Evolutionary conservation across 2,888 invertebrate genomes (phyloP), one percentile per base, ranked within the genome.

Genomic region (Anorthoa munda): DNA sequence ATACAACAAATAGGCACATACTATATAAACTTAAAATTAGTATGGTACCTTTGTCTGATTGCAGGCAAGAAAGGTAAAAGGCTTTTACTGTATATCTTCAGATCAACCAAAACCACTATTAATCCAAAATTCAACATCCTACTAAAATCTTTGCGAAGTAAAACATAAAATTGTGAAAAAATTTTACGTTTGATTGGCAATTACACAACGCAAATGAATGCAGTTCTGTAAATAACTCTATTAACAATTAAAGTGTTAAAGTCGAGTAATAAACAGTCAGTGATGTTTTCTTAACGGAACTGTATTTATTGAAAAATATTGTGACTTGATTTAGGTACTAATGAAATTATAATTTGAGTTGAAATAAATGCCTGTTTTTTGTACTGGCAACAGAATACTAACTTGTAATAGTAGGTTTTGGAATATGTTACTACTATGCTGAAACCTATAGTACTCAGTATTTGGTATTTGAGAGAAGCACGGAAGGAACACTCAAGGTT

Each of bases 221-320:
- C 78, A 77, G 72, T 82, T 72, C 75, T 75, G 82, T 84, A 80
- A 86, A 85, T 83, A 86, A 84, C 78, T 82, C 63, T 69, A 75
- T 80, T 70, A 87, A 67, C 72, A 59, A 75, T 21, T 50, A 75
- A 75, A 83, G 82, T 79, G 79, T 81, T 64, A 85, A 77, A 66
- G 68, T 66, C 53, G 55, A 61, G 60, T 63, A 73, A 82, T 79
- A 81, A 83, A 75, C 70, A 74, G 66, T 11, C 46, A 71, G 56
- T 61, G 48, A 68, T 67, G 51, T 66, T 74, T 67, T 79, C 65
- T 60, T 46, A 73, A 39, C 50, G 13, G 4, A 9, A 66, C 51
- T 50, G 18, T 50, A 50, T 66, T 59, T 50, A 66, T 58, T 66
- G 18, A 53, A 55, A 66, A 75, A 67, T 39, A 39, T 48, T 50